A percentile compares a stretch with the other conserved stretches of the same genome.
Conservation (phyloP, 2,888 invertebrate genomes). For the Pachycephus smyrnensis region DNA sequence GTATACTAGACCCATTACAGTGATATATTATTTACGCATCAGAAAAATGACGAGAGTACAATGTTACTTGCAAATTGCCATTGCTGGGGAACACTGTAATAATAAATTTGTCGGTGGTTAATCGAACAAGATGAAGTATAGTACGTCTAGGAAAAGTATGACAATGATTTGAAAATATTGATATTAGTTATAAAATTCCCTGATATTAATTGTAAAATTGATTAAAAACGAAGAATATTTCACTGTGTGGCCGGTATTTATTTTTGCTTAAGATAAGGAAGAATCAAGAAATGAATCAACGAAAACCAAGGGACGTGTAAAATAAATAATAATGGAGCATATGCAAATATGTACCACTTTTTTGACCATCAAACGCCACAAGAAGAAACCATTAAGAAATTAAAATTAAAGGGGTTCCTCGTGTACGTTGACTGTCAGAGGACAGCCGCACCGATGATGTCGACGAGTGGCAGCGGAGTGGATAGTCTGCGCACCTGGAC, state of each 20-base stretch:
- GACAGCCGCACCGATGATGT: not conserved
- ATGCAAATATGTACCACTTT: not conserved
- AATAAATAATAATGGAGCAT: not conserved
- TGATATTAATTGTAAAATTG: too few relatives aligned
- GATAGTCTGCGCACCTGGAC: constrained; percentile 57
- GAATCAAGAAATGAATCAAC: not conserved
- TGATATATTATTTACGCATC: not conserved
- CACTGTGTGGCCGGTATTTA: not conserved
- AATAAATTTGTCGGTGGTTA: not conserved
- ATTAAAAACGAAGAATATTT: too few relatives aligned
- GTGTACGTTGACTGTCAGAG: not conserved
- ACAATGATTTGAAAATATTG: too few relatives aligned
- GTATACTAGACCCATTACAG: not conserved
- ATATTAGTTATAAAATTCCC: too few relatives aligned
- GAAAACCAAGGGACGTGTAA: not conserved
- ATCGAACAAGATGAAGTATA: too few relatives aligned
- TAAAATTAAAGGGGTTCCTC: not conserved
- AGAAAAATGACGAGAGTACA: not conserved
- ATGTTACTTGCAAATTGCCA: too few relatives aligned
- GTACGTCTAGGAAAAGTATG: too few relatives aligned
- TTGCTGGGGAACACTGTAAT: too few relatives aligned
- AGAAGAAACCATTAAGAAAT: not conserved
- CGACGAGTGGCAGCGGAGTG: constrained; percentile 41
- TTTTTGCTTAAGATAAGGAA: not conserved
- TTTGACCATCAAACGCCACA: not conserved